phyloP scores from a whole-genome alignment of 2,888 invertebrate genomes.

The Pyrrhia umbra region DNA sequence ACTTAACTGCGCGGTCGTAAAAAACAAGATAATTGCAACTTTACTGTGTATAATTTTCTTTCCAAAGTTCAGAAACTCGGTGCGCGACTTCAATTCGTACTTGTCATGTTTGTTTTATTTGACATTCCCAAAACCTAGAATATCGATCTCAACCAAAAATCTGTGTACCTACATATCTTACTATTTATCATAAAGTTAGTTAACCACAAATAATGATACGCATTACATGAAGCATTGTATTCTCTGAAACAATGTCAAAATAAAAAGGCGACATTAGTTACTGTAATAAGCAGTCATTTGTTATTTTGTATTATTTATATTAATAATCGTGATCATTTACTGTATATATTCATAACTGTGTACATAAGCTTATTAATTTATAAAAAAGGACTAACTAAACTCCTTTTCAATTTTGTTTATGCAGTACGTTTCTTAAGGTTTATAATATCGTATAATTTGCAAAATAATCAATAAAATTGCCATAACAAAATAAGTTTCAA shows the following conservation, averaged over 20 bases:
- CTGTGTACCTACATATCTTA: background rate
- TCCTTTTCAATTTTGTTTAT: background rate
- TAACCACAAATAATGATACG: background rate
- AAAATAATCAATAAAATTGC: too few species aligned
- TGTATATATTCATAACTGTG: background rate
- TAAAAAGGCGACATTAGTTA: constrained; percentile 1
- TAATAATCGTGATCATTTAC: background rate
- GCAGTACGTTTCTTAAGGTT: too few species aligned
- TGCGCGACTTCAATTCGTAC: too few species aligned
- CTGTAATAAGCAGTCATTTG: constrained; percentile 2
- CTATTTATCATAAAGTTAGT: background rate
- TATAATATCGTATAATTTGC: too few species aligned
- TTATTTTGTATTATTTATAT: constrained; percentile 1
- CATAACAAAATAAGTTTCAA: too few species aligned
- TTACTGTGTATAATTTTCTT: too few species aligned
- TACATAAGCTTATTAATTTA: background rate
- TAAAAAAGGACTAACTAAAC: background rate
- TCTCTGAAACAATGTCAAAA: background rate
- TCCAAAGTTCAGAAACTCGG: too few species aligned
- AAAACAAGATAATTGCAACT: too few species aligned
- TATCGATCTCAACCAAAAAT: too few species aligned
- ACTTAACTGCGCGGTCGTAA: too few species aligned
- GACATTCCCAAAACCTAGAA: too few species aligned
- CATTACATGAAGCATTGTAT: constrained; percentile 1
- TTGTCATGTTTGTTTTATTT: too few species aligned